Evolutionary conservation across 1,140 invertebrate genomes (phyloP).

Genomic region (Meloidogyne chitwoodi): DNA sequence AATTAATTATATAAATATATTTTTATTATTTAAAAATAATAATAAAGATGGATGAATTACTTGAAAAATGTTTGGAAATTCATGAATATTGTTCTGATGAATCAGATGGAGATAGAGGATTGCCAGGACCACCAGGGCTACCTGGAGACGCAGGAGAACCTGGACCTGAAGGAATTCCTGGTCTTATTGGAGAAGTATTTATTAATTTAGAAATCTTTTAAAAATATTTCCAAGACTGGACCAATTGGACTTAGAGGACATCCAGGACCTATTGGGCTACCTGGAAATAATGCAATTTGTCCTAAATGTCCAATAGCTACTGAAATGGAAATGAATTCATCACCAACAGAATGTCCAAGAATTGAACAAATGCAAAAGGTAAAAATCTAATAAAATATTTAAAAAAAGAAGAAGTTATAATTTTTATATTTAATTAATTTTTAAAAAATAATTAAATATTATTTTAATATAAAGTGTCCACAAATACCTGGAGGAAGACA

Average conservation of each 20-base stretch:
- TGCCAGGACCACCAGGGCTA: conserved; percentile 42
- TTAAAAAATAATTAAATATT: neutral
- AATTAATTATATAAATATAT: neutral
- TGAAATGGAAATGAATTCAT: conserved; percentile 28
- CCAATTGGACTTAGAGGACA: conserved; percentile 31
- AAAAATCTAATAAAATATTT: neutral
- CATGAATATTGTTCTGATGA: conserved; percentile 55
- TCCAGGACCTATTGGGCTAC: conserved; percentile 1
- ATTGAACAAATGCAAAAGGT: conserved; percentile 19
- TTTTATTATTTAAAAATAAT: neutral
- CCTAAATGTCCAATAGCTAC: conserved; percentile 46
- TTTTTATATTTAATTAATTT: too few species aligned
- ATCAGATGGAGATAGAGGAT: conserved; percentile 33
- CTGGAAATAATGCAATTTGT: conserved; percentile 47
- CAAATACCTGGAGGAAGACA: neutral
- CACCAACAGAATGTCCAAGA: conserved; percentile 33
- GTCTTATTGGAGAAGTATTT: neutral
- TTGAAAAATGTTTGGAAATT: conserved; percentile 57
- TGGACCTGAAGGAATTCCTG: conserved; percentile 1
- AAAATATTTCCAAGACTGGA: conserved; percentile 24
- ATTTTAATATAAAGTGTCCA: neutral
- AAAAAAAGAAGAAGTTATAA: too few species aligned
- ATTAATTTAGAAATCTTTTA: neutral
- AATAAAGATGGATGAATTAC: conserved; percentile 50
- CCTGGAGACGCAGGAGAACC: conserved; percentile 5